phyloP scores from a whole-genome alignment of 37 sponge, comb jelly and placozoan genomes.

The Spongia lamella region DNA sequence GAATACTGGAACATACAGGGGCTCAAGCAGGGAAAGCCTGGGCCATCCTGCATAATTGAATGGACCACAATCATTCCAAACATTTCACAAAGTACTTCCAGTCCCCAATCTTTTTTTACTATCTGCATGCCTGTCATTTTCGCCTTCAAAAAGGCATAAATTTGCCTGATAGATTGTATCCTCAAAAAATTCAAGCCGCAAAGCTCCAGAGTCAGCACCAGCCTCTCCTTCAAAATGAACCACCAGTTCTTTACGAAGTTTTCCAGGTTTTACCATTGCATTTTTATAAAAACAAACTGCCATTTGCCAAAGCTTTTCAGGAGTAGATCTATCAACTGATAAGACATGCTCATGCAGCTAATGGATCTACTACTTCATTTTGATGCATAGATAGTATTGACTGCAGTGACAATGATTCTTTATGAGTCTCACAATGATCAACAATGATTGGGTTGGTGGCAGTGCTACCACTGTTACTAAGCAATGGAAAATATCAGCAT shows the following conservation, averaged over 20 bases:
- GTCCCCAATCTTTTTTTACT: slow-evolving; percentile 29
- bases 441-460: no score
- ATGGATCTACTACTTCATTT: no score
- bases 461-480: no score
- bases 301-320: slow-evolving; percentile 16
- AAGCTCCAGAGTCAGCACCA: slow-evolving; percentile 53
- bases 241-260: slow-evolving; percentile 6
- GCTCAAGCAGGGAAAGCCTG: slow-evolving; percentile 26
- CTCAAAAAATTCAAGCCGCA: slow-evolving; percentile 52
- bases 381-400: no score
- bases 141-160: slow-evolving; percentile 48
- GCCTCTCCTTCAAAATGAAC: slow-evolving; percentile 36
- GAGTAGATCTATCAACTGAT: slow-evolving; percentile 7
- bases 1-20: slow-evolving; percentile 13
- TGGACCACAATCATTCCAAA: slow-evolving; percentile 50
- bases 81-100: slow-evolving; percentile 29
- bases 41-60: slow-evolving; percentile 49
- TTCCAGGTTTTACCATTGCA: slow-evolving; percentile 21
- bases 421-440: no score
- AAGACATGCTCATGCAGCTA: neutral
- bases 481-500: no score
- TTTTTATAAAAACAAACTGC: slow-evolving; percentile 38
- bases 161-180: slow-evolving; percentile 14
- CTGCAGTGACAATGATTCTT: no score
- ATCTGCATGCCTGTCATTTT: slow-evolving; percentile 2